A percentile compares a stretch with the other conserved stretches of the same genome.
Conservation (phyloP, 2,888 invertebrate genomes). For the Hydroisotoma schaefferi region DNA sequence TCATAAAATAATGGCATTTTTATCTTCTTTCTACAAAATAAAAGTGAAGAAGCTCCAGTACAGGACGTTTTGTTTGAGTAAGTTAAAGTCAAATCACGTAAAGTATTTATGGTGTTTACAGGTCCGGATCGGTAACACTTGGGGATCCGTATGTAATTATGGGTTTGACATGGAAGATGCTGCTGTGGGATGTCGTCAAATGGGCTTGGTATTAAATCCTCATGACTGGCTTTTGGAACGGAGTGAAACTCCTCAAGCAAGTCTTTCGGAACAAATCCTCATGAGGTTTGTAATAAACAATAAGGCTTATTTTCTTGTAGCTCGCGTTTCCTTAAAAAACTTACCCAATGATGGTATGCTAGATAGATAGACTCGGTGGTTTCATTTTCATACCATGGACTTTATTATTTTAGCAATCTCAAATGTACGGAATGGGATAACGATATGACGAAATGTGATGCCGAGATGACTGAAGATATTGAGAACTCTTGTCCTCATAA, state of each 20-base stretch:
- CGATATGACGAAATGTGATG: conserved; percentile 81
- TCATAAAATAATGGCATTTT: too few species aligned
- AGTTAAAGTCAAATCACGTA: not conserved
- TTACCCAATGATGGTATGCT: not conserved
- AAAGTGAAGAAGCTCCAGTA: too few species aligned
- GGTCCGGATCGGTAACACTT: conserved; percentile 75
- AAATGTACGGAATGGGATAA: conserved; percentile 85
- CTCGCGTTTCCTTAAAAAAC: not conserved
- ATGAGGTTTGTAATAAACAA: conserved; percentile 54
- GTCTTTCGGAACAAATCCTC: conserved; percentile 70
- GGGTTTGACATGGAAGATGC: conserved; percentile 91
- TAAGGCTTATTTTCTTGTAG: not conserved
- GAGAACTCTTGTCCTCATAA: conserved; percentile 84
- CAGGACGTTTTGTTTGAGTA: too few species aligned
- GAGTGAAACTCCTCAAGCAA: conserved; percentile 74
- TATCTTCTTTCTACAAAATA: too few species aligned
- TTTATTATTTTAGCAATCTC: conserved; percentile 66
- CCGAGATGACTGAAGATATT: conserved; percentile 72
- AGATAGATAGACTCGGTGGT: not conserved
- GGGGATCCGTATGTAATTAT: conserved; percentile 98
- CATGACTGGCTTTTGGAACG: conserved; percentile 83
- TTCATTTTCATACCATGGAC: conserved; percentile 18
- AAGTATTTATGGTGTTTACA: conserved; percentile 50
- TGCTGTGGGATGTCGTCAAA: conserved; percentile 88
- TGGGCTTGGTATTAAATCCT: conserved; percentile 88